Conservation (phyloP, 2,797 vertebrate genomes). For the Danio albolineatus region DNA sequence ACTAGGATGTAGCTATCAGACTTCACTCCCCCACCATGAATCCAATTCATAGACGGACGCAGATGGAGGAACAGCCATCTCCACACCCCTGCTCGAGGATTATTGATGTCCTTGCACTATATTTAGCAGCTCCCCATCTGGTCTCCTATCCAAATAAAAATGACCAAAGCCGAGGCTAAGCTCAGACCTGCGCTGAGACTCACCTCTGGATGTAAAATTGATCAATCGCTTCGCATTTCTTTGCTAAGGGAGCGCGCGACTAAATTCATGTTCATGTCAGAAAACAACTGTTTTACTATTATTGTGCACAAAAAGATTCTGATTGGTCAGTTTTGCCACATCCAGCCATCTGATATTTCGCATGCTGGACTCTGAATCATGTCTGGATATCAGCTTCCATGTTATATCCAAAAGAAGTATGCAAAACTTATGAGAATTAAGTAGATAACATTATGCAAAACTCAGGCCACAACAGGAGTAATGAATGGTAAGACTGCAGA, state of each 20-base stretch:
- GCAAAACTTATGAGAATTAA: too few relatives aligned
- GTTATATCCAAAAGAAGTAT: too few relatives aligned
- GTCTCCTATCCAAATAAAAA: conserved; percentile 34
- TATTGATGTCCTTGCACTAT: conserved; percentile 65
- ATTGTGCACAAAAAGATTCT: not conserved
- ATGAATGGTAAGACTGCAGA: too few relatives aligned
- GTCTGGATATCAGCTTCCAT: too few relatives aligned
- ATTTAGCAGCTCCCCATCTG: conserved; percentile 67
- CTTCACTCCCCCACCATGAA: conserved; percentile 44
- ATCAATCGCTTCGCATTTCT: not conserved
- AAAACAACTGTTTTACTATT: conserved; percentile 10
- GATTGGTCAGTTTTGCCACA: not conserved
- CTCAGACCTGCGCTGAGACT: not conserved
- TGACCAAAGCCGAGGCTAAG: not conserved
- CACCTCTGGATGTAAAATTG: not conserved
- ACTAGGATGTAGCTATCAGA: conserved; percentile 22
- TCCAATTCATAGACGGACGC: conserved; percentile 41
- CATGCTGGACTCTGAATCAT: too few relatives aligned
- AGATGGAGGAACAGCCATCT: conserved; percentile 61
- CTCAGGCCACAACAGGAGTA: too few relatives aligned
- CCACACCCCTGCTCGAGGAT: conserved; percentile 59
- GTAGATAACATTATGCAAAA: too few relatives aligned
- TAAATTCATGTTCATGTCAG: not conserved
- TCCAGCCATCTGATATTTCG: not conserved
- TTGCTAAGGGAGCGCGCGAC: not conserved